phyloP scores from a whole-genome alignment of 1,140 invertebrate genomes.

The Drosophila bipectinata region DNA sequence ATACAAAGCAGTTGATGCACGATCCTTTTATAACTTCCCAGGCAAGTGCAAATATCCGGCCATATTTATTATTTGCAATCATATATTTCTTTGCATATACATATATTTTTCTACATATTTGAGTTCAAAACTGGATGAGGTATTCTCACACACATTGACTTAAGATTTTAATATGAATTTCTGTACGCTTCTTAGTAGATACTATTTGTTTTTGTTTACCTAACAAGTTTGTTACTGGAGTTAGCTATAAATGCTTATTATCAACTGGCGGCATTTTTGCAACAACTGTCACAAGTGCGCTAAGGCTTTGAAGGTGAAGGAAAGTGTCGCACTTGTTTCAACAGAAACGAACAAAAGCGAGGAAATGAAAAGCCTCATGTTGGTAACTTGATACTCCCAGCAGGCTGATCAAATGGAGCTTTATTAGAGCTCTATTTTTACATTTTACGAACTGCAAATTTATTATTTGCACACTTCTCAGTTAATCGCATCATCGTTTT shows the following conservation, averaged over 20 bases:
- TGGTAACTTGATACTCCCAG: slow-evolving; percentile 12
- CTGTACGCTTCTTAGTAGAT: slow-evolving; percentile 13
- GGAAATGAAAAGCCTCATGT: slow-evolving; percentile 25
- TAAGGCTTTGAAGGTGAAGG: slow-evolving; percentile 8
- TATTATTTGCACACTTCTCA: slow-evolving; percentile 23
- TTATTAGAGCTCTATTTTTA: background rate
- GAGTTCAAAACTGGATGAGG: background rate
- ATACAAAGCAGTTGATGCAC: slow-evolving; percentile 23
- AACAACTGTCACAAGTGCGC: slow-evolving; percentile 30
- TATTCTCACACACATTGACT: slow-evolving; percentile 10
- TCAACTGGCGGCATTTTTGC: slow-evolving; percentile 31
- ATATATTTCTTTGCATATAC: slow-evolving; percentile 5
- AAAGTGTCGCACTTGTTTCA: slow-evolving; percentile 44
- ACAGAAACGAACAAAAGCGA: slow-evolving; percentile 17
- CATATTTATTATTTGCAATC: slow-evolving; percentile 40
- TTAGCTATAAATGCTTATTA: slow-evolving; percentile 48
- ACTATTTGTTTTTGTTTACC: slow-evolving; percentile 21
- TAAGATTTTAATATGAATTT: slow-evolving; percentile 19
- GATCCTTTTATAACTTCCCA: slow-evolving; percentile 43
- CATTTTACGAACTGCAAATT: slow-evolving; percentile 24
- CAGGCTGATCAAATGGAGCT: slow-evolving; percentile 10
- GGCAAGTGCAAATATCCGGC: slow-evolving; percentile 47
- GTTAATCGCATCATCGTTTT: slow-evolving; percentile 19
- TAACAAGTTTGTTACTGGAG: slow-evolving; percentile 25
- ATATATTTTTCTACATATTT: slow-evolving; percentile 5